A percentile compares a stretch with the other conserved stretches of the same genome.
Evolutionary conservation across 2,888 invertebrate species (phyloP).

Genomic region (Anoplius nigerrimus): DNA sequence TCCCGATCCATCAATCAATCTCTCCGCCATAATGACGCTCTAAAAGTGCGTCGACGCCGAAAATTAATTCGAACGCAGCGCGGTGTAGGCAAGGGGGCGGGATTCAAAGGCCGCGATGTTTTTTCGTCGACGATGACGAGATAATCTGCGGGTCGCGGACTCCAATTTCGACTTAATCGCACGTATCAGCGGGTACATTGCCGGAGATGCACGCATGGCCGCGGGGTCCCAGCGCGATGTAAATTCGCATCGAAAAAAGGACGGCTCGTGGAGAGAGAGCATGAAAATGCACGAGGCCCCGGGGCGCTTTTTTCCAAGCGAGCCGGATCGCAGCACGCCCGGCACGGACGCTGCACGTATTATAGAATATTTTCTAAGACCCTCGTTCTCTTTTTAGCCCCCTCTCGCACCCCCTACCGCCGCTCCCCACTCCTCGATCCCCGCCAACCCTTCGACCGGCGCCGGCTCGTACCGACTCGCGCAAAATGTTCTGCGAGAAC

Average conservation of each 20-base stretch:
- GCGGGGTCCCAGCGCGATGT: slow-evolving; percentile 23
- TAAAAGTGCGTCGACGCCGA: too few relatives aligned
- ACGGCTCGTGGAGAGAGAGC: slow-evolving; percentile 19
- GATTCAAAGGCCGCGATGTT: not conserved
- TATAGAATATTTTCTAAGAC: too few relatives aligned
- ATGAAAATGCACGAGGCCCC: slow-evolving; percentile 27
- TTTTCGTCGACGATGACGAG: slow-evolving; percentile 18
- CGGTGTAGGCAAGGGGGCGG: not conserved
- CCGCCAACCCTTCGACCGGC: too few relatives aligned
- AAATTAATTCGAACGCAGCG: not conserved
- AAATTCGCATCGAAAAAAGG: slow-evolving; percentile 28
- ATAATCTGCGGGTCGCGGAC: slow-evolving; percentile 22
- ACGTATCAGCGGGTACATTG: slow-evolving; percentile 15
- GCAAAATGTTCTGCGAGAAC: too few relatives aligned
- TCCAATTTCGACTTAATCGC: slow-evolving; percentile 32
- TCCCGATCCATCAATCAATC: too few relatives aligned
- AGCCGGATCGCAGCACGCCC: slow-evolving; percentile 12
- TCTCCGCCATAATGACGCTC: too few relatives aligned
- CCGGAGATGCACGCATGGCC: slow-evolving; percentile 21
- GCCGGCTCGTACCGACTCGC: too few relatives aligned
- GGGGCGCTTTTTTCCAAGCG: slow-evolving; percentile 27
- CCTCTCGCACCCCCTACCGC: too few relatives aligned
- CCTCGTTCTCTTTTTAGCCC: too few relatives aligned
- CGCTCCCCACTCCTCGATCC: too few relatives aligned
- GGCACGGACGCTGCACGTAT: slow-evolving; percentile 4